A percentile compares a stretch with the other conserved stretches of the same genome.
phyloP scores from a whole-genome alignment of 2,888 invertebrate genomes.

The Lasioglossum figueresi region DNA sequence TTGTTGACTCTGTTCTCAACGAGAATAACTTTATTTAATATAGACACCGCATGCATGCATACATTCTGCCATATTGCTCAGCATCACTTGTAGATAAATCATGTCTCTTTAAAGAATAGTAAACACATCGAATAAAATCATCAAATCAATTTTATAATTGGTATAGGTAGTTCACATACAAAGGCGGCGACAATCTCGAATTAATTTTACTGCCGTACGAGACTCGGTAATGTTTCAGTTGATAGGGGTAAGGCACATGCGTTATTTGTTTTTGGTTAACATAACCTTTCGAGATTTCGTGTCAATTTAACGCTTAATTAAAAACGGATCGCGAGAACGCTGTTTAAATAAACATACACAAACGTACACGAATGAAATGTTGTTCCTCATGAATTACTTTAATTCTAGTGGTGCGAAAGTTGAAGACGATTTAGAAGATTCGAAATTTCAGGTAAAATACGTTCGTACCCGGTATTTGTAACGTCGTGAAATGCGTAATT shows the following conservation, averaged over 20 bases:
- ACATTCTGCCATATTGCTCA: slow-evolving; percentile 18
- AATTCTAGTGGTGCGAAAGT: slow-evolving; percentile 5
- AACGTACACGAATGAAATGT: background rate
- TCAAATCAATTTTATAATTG: background rate
- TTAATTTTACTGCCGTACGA: background rate
- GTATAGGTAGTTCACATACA: background rate
- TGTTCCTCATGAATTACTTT: background rate
- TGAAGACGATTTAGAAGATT: background rate
- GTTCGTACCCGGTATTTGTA: background rate
- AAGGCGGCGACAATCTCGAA: background rate
- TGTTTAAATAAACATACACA: background rate
- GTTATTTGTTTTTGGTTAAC: slow-evolving; percentile 36
- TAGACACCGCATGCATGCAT: background rate
- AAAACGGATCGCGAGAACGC: background rate
- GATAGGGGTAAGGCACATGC: slow-evolving; percentile 36
- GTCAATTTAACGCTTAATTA: background rate
- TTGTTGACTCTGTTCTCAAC: background rate
- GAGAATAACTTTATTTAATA: slow-evolving; percentile 2
- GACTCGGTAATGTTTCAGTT: slow-evolving; percentile 14
- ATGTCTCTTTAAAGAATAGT: background rate
- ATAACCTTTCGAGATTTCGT: slow-evolving; percentile 41
- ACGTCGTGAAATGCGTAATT: background rate
- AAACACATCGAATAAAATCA: slow-evolving; percentile 11
- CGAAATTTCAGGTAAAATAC: background rate
- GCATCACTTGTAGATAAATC: background rate